Base-by-base conservation (phyloP, 2,888 invertebrate genomes). In the Anaspis maculata region DNA sequence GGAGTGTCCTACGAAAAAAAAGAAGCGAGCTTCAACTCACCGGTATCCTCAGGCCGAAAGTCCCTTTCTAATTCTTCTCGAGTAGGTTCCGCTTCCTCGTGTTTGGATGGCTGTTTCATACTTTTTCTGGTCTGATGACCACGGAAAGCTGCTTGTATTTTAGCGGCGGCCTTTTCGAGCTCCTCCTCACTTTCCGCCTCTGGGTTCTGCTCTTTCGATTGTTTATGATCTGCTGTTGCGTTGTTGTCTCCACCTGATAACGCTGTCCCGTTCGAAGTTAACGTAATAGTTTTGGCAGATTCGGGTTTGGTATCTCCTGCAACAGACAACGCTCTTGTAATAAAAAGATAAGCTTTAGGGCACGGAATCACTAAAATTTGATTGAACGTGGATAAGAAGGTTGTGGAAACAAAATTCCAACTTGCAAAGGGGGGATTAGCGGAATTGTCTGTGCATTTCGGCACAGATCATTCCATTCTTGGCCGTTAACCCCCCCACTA, bases 91-190 rank as follows among this genome's bases (percentile, higher is more conserved):
- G 56, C 48, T 40, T 58, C 54, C 39, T 56, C 56, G 41, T 42
- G 48, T 37, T 39, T 47, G 25, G 39, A 47, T 14, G 61, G 52
- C 56, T 80, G 78, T 72, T 81, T 82, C 76, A 83, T 80, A 42
- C 74, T 78, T 65, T 79, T 79, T 57, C 86, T 76, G 47, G 82
- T 77, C 71, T 80, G 73, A 63, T 88, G 87, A 34, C 87, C 87
- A 53, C 89, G 75, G 66, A 87, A 89, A 49, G 76, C 86, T 55
- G 90, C 89, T 64, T 91, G 90, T 68, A 90, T 90, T 71, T 84
- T 88, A 30, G 81, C 82, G 45, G 90, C 90, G 44, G 76, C 69
- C 41, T 74, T 73, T 55, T 69, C 66, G 13, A 43, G 42, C 11
- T 29, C 38, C 19, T 44, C 43, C 25, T 25, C 31, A 12, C 32